Percentiles rank a stretch among this genome's conserved stretches.
Evolutionary conservation across 2,888 invertebrate genomes (phyloP).

Genomic region (Drosophila macrospina): DNA sequence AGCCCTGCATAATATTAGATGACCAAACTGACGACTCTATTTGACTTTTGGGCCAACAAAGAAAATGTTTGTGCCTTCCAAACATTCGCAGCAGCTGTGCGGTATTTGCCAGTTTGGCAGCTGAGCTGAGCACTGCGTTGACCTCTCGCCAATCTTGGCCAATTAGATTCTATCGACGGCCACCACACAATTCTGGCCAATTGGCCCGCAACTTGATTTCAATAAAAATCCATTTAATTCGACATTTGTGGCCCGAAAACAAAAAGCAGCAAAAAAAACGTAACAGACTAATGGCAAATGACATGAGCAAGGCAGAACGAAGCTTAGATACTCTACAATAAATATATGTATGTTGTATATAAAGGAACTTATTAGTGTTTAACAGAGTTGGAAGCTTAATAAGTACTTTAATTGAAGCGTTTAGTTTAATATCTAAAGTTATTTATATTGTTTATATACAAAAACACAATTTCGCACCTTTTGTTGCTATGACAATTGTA

Average conservation of each 20-base stretch:
- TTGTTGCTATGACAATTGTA: too few species aligned
- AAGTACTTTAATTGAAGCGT: too few species aligned
- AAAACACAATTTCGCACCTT: too few species aligned
- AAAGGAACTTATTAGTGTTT: neutral
- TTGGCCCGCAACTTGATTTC: conserved; percentile 72
- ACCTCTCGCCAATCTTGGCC: conserved; percentile 53
- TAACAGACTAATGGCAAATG: conserved; percentile 25
- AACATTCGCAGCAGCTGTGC: conserved; percentile 6
- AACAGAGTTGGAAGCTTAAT: too few species aligned
- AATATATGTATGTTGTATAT: too few species aligned
- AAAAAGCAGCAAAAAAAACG: conserved; percentile 37
- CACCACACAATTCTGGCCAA: conserved; percentile 48
- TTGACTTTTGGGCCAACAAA: conserved; percentile 2
- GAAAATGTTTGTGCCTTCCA: neutral
- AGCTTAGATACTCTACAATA: neutral
- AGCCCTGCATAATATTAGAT: conserved; percentile 72
- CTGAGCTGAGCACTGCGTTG: conserved; percentile 22
- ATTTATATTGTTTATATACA: too few species aligned
- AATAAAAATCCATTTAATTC: conserved; percentile 82
- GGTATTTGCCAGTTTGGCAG: neutral
- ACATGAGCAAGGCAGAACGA: neutral
- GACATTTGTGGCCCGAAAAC: conserved; percentile 76
- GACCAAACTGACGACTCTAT: conserved; percentile 69
- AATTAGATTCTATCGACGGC: conserved; percentile 63
- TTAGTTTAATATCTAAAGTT: too few species aligned